A percentile compares a stretch with the other conserved stretches of the same genome.
These are phyloP conservation scores for Limenitis arthemis DNA, from an alignment of 2,888 invertebrate genomes.

Conservation along the genomic window DNA sequence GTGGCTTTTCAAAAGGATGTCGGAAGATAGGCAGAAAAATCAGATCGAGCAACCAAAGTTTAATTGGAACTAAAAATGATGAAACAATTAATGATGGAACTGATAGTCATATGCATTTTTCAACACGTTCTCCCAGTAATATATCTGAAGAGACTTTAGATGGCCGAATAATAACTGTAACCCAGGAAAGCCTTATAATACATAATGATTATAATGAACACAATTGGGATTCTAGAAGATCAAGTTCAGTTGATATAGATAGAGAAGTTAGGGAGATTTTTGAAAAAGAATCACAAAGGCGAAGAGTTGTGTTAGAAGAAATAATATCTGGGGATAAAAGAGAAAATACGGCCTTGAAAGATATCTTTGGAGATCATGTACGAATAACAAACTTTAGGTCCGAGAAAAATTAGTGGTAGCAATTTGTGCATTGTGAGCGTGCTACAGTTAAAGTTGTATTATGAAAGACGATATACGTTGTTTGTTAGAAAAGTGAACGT, in stretches of 20 bases:
- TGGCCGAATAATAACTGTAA: constrained; percentile 49
- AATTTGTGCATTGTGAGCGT: too few relatives aligned
- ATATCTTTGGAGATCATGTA: constrained; percentile 44
- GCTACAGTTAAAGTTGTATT: too few relatives aligned
- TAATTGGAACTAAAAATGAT: constrained; percentile 34
- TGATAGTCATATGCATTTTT: constrained; percentile 34
- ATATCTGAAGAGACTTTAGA: constrained; percentile 48
- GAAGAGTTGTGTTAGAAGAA: constrained; percentile 29
- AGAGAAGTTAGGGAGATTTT: constrained; percentile 59
- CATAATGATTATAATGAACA: constrained; percentile 41
- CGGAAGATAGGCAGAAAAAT: constrained; percentile 22
- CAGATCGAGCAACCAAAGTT: constrained; percentile 29
- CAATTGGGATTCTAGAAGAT: constrained; percentile 43
- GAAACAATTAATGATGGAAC: constrained; percentile 21
- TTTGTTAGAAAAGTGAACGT: too few relatives aligned
- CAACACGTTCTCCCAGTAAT: constrained; percentile 36
- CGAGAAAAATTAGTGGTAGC: too few relatives aligned
- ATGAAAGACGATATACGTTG: too few relatives aligned
- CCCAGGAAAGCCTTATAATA: constrained; percentile 44
- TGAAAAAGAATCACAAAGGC: constrained; percentile 41
- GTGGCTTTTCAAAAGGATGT: constrained; percentile 76
- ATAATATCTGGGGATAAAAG: constrained; percentile 28
- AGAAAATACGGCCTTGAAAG: constrained; percentile 35
- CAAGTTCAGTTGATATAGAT: constrained; percentile 56
- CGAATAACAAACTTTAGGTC: too few relatives aligned